phyloP scores from a whole-genome alignment of 2,888 invertebrate genomes.

The Andrena fulva region DNA sequence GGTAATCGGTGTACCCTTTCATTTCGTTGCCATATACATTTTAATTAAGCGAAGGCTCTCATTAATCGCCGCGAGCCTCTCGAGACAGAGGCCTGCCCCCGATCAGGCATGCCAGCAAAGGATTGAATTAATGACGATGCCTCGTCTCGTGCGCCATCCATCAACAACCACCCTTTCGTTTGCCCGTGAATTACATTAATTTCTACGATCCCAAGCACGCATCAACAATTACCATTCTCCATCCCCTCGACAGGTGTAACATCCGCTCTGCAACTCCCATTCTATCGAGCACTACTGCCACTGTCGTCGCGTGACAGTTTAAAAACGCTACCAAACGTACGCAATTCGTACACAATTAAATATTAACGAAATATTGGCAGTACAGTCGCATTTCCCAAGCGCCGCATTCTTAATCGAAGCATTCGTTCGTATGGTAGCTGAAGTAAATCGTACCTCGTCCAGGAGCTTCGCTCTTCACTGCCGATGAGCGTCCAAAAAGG shows the following conservation, averaged over 20 bases:
- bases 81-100: background rate
- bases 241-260: background rate
- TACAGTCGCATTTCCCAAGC: background rate
- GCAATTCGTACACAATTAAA: background rate
- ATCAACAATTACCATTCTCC: slow-evolving; percentile 10
- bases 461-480: too few species aligned
- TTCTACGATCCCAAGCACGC: slow-evolving; percentile 5
- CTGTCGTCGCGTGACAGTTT: background rate
- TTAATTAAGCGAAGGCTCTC: slow-evolving; percentile 57
- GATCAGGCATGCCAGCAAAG: slow-evolving; percentile 35
- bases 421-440: slow-evolving; percentile 11
- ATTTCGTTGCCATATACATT: slow-evolving; percentile 54
- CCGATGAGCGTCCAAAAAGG: too few species aligned
- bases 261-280: background rate
- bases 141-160: slow-evolving; percentile 38
- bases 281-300: background rate
- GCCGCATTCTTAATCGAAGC: slow-evolving; percentile 12
- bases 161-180: slow-evolving; percentile 45
- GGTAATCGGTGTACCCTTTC: slow-evolving; percentile 42
- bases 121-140: slow-evolving; percentile 58
- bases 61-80: slow-evolving; percentile 33
- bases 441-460: too few species aligned
- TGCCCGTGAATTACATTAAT: slow-evolving; percentile 46
- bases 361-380: slow-evolving; percentile 35
- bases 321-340: background rate